A percentile compares a stretch with the other conserved stretches of the same genome.
These are phyloP conservation scores for Entomobrya proxima DNA, from an alignment of 2,888 invertebrate species.

Conservation along the genomic window DNA sequence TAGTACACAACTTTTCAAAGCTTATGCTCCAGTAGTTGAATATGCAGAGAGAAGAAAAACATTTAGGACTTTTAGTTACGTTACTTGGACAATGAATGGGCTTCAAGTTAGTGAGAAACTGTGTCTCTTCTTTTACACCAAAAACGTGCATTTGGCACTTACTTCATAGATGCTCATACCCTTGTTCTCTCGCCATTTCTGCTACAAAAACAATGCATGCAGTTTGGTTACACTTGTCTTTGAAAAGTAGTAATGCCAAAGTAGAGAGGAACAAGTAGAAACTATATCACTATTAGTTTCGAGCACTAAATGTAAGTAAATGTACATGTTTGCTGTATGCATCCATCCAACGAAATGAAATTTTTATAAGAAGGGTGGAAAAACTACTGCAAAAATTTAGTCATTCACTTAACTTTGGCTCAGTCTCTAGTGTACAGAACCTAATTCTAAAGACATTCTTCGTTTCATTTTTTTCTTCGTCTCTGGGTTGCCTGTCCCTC, in stretches of 20 bases:
- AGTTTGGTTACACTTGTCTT: background rate
- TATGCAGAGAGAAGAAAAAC: conserved; percentile 56
- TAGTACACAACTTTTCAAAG: conserved; percentile 41
- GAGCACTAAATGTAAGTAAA: too few relatives aligned
- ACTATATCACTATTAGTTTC: background rate
- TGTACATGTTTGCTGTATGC: conserved; percentile 17
- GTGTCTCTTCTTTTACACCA: conserved; percentile 40
- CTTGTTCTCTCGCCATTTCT: background rate
- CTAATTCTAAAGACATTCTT: conserved; percentile 62
- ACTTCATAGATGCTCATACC: conserved; percentile 12
- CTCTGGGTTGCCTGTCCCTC: conserved; percentile 9
- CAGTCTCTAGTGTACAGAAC: conserved; percentile 39
- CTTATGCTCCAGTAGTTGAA: conserved; percentile 52
- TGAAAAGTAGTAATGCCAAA: background rate
- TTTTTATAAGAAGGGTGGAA: conserved; percentile 30
- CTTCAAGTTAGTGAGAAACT: conserved; percentile 44
- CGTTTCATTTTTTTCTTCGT: conserved; percentile 33
- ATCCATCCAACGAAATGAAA: background rate
- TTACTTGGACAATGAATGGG: conserved; percentile 59
- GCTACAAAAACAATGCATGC: conserved; percentile 21
- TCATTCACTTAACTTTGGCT: conserved; percentile 51
- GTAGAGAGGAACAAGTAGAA: background rate
- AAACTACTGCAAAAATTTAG: conserved; percentile 61
- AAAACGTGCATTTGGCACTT: conserved; percentile 65
- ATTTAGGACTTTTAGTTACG: conserved; percentile 65